A percentile compares a stretch with the other conserved stretches of the same genome.
These are phyloP conservation scores for Ormyrus thymus DNA, from an alignment of 2,888 invertebrate species.

Conservation along the genomic window DNA sequence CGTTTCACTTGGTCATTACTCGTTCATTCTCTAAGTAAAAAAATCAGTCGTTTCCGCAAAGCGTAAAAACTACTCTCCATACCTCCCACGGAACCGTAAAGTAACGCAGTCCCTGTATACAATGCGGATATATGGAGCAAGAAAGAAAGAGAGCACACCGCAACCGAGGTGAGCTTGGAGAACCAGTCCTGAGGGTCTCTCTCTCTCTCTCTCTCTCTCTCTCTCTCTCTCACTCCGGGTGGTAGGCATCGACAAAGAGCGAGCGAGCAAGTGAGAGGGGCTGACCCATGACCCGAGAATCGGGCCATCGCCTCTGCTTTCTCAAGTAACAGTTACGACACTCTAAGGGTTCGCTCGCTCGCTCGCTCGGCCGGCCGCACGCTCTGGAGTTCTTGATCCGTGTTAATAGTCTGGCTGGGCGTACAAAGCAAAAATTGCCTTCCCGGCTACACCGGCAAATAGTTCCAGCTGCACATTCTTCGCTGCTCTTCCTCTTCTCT, in stretches of 20 bases:
- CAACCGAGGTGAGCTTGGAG: neutral
- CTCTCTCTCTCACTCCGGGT: neutral
- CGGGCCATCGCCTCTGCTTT: constrained; percentile 70
- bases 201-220: neutral
- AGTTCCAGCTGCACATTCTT: constrained; percentile 21
- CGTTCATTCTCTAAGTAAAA: too few species aligned
- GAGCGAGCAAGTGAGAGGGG: neutral
- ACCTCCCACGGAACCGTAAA: constrained; percentile 11
- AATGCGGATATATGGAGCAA: neutral
- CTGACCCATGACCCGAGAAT: constrained; percentile 71
- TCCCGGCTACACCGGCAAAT: constrained; percentile 21
- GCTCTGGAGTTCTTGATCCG: constrained; percentile 47
- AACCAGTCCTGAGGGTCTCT: constrained; percentile 29
- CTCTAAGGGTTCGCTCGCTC: constrained; percentile 43
- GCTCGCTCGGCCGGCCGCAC: neutral
- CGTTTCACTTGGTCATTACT: too few species aligned
- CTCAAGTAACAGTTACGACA: constrained; percentile 72
- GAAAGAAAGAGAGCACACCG: neutral
- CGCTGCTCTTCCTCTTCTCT: neutral
- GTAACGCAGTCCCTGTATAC: constrained; percentile 9
- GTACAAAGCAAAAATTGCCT: constrained; percentile 43
- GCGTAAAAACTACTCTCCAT: too few species aligned
- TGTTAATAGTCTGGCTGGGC: constrained; percentile 51
- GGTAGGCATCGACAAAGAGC: neutral
- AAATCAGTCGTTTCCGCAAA: too few species aligned